A percentile compares a stretch with the other conserved stretches of the same genome.
These are phyloP conservation scores for Parascotia fuliginaria DNA, from an alignment of 2,888 invertebrate species.

Conservation along the genomic window DNA sequence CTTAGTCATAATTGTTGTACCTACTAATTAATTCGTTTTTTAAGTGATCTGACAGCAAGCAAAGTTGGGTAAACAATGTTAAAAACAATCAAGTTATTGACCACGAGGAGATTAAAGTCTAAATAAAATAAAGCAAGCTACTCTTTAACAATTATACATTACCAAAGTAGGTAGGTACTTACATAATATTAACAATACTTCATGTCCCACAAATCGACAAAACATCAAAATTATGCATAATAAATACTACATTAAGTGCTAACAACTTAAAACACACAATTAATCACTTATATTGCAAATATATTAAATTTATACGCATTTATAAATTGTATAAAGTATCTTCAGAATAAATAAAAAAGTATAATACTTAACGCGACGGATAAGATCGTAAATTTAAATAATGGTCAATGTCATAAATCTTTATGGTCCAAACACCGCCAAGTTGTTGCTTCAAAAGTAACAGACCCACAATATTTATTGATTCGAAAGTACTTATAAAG, in stretches of 20 bases:
- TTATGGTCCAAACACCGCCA: neutral
- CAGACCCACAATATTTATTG: neutral
- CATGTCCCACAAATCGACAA: too few relatives aligned
- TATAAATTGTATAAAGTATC: slow-evolving; percentile 25
- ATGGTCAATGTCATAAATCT: slow-evolving; percentile 16
- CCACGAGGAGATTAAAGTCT: too few relatives aligned
- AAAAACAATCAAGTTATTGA: too few relatives aligned
- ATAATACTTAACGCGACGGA: slow-evolving; percentile 21
- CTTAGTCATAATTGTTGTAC: too few relatives aligned
- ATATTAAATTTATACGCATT: slow-evolving; percentile 22
- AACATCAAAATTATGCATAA: neutral
- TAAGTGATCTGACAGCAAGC: too few relatives aligned
- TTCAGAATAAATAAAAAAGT: slow-evolving; percentile 19
- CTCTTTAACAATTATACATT: too few relatives aligned
- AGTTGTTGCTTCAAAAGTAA: neutral
- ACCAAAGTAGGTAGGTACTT: too few relatives aligned
- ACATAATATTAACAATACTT: too few relatives aligned
- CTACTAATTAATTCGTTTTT: too few relatives aligned
- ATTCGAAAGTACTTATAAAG: neutral
- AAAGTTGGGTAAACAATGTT: too few relatives aligned
- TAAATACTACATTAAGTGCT: neutral
- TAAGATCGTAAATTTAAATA: slow-evolving; percentile 29
- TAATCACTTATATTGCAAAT: neutral
- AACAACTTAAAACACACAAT: neutral
- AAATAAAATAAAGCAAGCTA: too few relatives aligned